Percentiles rank a stretch among this genome's conserved stretches.
Evolutionary conservation across 2,113 vertebrate species (phyloP).

Genomic region (Camelus bactrianus): DNA sequence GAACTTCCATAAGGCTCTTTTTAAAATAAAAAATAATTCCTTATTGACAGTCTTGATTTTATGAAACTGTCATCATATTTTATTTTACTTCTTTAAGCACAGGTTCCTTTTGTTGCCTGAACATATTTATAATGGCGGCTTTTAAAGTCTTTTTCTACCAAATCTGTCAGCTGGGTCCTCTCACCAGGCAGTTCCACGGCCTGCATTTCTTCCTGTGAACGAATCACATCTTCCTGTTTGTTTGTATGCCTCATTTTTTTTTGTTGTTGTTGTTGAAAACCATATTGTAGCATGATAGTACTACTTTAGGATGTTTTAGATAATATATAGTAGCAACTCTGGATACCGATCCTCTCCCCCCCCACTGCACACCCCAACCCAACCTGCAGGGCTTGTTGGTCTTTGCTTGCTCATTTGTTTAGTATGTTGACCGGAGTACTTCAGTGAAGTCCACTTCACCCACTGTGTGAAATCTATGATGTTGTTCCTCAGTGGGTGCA

Average conservation of each 20-base stretch:
- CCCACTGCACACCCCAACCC: rapidly evolving
- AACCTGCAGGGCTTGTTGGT: neutral
- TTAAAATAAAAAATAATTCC: neutral
- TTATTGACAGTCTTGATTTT: neutral
- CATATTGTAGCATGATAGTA: neutral
- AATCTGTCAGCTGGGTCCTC: neutral
- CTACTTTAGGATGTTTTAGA: neutral
- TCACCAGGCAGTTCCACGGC: neutral
- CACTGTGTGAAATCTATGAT: neutral
- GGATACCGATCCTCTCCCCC: neutral
- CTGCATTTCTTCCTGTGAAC: neutral
- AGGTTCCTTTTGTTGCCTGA: neutral
- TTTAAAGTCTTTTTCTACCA: neutral
- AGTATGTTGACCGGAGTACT: neutral
- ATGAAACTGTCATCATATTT: neutral
- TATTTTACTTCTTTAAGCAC: neutral
- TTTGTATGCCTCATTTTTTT: neutral
- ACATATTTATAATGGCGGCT: neutral
- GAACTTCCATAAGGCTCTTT: neutral
- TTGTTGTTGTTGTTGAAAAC: neutral
- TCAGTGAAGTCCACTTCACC: neutral
- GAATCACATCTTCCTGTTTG: neutral
- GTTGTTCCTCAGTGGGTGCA: neutral
- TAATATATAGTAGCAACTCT: neutral
- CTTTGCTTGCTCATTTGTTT: neutral